These are phyloP conservation scores for Ypsolopha scabrella DNA, from an alignment of 2,888 invertebrate species.

Conservation along the genomic window DNA sequence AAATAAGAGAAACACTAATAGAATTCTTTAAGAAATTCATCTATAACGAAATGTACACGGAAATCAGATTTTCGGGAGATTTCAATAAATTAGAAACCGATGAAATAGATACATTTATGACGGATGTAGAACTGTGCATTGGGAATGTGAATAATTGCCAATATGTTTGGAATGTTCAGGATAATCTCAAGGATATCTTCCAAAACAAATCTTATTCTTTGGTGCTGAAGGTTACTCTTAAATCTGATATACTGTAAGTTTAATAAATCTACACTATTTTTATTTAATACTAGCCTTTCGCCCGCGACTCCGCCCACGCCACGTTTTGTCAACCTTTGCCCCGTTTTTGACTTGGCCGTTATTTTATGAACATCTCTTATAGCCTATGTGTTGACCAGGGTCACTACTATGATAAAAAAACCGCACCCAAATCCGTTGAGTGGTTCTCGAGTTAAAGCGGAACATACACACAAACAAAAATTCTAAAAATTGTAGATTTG, in stretches of 20 bases:
- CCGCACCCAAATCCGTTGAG: too few relatives aligned
- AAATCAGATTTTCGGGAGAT: background rate
- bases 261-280: background rate
- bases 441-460: too few relatives aligned
- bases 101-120: background rate
- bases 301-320: background rate
- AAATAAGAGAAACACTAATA: background rate
- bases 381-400: too few relatives aligned
- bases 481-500: too few relatives aligned
- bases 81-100: background rate
- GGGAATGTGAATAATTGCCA: background rate
- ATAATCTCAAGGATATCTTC: background rate
- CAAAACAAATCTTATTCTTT: background rate
- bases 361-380: too few relatives aligned
- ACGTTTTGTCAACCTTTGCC: background rate
- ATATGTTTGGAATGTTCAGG: background rate
- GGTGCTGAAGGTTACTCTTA: background rate
- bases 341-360: too few relatives aligned
- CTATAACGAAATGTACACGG: background rate
- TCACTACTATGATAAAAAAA: too few relatives aligned
- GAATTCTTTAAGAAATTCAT: background rate
- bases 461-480: too few relatives aligned
- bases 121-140: background rate
- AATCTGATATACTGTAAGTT: background rate
- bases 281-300: background rate